Conservation (phyloP, 1,140 invertebrate species). For the Bombus cullumanus region DNA sequence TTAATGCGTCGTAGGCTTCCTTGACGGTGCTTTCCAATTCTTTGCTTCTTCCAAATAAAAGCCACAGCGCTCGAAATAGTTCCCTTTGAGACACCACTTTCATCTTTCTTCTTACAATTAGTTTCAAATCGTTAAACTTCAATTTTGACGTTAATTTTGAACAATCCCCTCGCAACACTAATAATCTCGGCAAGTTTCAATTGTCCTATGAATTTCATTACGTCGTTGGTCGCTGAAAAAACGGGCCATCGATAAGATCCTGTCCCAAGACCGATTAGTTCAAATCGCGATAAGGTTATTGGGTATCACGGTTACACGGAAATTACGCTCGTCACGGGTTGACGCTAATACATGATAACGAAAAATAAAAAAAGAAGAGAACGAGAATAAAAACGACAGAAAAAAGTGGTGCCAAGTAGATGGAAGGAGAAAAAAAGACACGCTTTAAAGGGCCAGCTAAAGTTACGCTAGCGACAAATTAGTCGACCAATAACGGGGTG, state of each 20-base stretch:
- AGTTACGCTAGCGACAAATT: slow-evolving; percentile 71
- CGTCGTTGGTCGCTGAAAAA: not conserved
- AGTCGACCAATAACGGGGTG: slow-evolving; percentile 49
- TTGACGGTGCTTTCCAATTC: not conserved
- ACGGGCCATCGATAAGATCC: not conserved
- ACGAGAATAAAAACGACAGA: too few relatives aligned
- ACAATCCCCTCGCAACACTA: not conserved
- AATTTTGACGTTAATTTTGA: not conserved
- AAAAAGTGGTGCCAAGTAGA: not conserved
- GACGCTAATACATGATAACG: not conserved
- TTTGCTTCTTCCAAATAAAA: not conserved
- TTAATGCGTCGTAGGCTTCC: not conserved
- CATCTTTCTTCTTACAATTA: not conserved
- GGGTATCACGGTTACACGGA: slow-evolving; percentile 6
- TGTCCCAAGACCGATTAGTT: not conserved
- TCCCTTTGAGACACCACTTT: too few relatives aligned
- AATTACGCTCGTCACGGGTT: slow-evolving; percentile 25
- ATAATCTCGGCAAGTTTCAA: not conserved
- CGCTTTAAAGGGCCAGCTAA: slow-evolving; percentile 44
- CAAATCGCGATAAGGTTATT: not conserved
- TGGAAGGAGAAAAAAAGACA: not conserved
- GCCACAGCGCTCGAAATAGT: too few relatives aligned
- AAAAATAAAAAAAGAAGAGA: not conserved
- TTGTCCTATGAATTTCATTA: not conserved
- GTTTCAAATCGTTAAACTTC: not conserved